Evolutionary conservation across 2,113 vertebrate genomes (phyloP).

Genomic region (Proterorhinus semilunaris): DNA sequence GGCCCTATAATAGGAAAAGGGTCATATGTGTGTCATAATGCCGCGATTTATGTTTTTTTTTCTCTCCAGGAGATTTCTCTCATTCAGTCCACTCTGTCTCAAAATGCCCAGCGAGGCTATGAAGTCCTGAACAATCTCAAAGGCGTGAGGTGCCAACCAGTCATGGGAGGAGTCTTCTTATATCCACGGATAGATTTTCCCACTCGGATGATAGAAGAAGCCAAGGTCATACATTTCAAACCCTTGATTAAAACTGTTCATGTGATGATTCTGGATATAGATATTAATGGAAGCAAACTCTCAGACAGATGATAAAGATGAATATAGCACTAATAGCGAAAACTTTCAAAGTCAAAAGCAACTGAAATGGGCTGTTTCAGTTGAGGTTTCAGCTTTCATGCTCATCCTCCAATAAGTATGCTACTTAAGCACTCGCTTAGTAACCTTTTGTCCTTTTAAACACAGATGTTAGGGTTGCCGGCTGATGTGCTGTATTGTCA

Average conservation of each 20-base stretch:
- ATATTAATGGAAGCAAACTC: background rate
- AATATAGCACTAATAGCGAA: no score
- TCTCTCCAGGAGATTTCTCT: conserved; percentile 40
- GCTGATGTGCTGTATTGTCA: conserved; percentile 55
- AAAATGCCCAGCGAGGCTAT: conserved; percentile 44
- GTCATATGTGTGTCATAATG: background rate
- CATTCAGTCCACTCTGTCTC: conserved; percentile 33
- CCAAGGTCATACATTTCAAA: conserved; percentile 28
- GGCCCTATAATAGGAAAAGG: background rate
- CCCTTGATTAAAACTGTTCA: background rate
- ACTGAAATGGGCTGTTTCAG: no score
- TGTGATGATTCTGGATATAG: background rate
- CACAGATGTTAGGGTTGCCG: conserved; percentile 20
- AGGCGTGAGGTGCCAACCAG: conserved; percentile 49
- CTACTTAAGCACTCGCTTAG: background rate
- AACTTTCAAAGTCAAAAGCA: no score
- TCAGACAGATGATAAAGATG: no score
- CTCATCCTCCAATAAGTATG: background rate
- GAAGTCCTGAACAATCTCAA: conserved; percentile 45
- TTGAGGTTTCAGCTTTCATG: no score
- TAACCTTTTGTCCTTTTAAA: background rate
- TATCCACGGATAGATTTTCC: conserved; percentile 48
- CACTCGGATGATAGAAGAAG: conserved; percentile 16
- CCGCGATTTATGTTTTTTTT: background rate
- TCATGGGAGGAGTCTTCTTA: conserved; percentile 39